These are phyloP conservation scores for Leptinotarsa lineolata DNA, from an alignment of 1,140 invertebrate genomes.

Conservation along the genomic window DNA sequence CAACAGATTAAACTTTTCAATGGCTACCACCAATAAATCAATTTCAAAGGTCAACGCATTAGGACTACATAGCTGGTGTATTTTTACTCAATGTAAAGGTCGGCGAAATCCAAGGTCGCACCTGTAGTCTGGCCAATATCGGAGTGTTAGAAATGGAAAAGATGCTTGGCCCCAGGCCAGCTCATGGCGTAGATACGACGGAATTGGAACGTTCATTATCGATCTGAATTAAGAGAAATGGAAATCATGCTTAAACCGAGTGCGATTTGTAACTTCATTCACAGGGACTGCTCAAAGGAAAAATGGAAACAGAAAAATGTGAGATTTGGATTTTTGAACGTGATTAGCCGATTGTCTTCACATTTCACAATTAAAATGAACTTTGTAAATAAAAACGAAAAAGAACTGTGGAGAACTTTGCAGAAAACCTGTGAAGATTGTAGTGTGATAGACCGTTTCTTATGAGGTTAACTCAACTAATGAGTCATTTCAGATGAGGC, in stretches of 20 bases:
- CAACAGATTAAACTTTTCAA: not conserved
- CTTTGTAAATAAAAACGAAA: too few species aligned
- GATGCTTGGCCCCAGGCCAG: slow-evolving; percentile 22
- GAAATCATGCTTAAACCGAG: not conserved
- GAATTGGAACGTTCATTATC: slow-evolving; percentile 4
- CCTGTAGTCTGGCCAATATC: slow-evolving; percentile 16
- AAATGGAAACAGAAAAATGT: too few species aligned
- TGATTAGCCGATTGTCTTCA: too few species aligned
- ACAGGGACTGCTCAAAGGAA: too few species aligned
- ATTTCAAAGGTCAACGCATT: slow-evolving; percentile 21
- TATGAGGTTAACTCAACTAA: too few species aligned
- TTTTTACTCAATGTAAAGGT: slow-evolving; percentile 27
- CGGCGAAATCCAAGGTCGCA: slow-evolving; percentile 15
- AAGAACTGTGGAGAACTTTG: too few species aligned
- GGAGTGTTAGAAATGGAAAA: slow-evolving; percentile 3
- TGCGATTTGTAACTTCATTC: not conserved
- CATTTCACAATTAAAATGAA: too few species aligned
- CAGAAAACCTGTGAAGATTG: too few species aligned
- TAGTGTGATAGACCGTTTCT: too few species aligned
- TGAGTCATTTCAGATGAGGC: too few species aligned
- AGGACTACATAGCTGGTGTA: not conserved
- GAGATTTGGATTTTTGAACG: too few species aligned
- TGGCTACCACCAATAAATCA: not conserved
- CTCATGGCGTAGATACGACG: not conserved
- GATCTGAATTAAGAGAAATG: not conserved